Conservation (phyloP, 2,888 invertebrate species). For the Nomada fabriciana region DNA sequence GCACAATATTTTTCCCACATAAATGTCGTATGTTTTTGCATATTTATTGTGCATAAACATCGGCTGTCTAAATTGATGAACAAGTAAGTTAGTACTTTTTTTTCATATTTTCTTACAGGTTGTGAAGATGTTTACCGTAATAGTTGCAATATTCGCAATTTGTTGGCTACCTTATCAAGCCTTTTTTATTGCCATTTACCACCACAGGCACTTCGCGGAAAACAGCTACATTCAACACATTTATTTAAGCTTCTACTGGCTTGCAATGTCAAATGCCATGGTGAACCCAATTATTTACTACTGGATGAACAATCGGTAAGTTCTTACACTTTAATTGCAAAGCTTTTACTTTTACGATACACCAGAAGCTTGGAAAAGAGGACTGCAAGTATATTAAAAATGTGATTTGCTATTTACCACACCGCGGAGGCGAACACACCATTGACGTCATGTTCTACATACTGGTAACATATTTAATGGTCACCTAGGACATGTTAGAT, state of each 20-base stretch:
- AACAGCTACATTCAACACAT: conserved; percentile 92
- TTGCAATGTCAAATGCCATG: conserved; percentile 97
- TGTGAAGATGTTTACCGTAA: conserved; percentile 95
- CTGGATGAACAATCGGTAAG: conserved; percentile 95
- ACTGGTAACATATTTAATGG: too few species aligned
- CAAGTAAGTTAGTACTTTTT: not conserved
- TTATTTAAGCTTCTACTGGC: conserved; percentile 94
- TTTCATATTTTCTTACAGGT: conserved; percentile 86
- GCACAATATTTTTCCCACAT: too few species aligned
- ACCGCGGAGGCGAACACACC: too few species aligned
- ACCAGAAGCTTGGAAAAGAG: not conserved
- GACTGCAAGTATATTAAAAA: too few species aligned
- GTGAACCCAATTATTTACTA: conserved; percentile 97
- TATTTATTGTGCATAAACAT: too few species aligned
- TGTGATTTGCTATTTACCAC: too few species aligned
- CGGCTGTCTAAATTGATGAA: not conserved
- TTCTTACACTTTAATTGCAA: not conserved
- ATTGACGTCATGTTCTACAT: too few species aligned
- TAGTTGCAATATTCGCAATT: conserved; percentile 93
- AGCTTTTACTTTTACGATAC: too few species aligned
- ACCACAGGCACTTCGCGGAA: conserved; percentile 88
- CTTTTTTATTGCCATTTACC: conserved; percentile 93
- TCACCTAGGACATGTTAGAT: too few species aligned
- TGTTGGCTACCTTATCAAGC: conserved; percentile 96
- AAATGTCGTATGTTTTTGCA: too few species aligned